These are phyloP conservation scores for Pelagia noctiluca DNA, from an alignment of 30 jellyfish, hydroid and myxozoan species.

Conservation along the genomic window DNA sequence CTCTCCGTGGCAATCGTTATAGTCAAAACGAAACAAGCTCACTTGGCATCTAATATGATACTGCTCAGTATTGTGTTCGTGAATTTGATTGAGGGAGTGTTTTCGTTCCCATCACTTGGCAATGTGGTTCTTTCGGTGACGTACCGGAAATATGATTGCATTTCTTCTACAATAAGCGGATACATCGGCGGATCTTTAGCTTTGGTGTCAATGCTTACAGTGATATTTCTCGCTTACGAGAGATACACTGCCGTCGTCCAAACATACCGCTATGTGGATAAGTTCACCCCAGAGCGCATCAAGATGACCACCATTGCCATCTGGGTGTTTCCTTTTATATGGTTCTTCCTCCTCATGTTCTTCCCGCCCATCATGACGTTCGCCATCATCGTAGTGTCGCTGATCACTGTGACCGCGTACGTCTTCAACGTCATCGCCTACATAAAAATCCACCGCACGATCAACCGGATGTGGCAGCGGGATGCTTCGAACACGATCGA, in stretches of 20 bases:
- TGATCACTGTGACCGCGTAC: constrained; percentile 36
- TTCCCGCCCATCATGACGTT: not conserved
- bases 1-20: constrained; percentile 22
- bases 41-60: constrained; percentile 16
- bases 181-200: constrained; percentile 47
- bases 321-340: constrained; percentile 5
- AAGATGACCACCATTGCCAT: constrained; percentile 3
- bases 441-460: constrained; percentile 24
- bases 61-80: constrained; percentile 14
- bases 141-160: constrained; percentile 10
- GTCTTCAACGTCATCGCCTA: constrained; percentile 55
- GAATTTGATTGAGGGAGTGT: constrained; percentile 35
- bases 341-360: not conserved
- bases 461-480: not conserved
- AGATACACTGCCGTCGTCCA: constrained; percentile 46
- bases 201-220: constrained; percentile 46
- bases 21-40: constrained; percentile 15
- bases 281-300: constrained; percentile 38
- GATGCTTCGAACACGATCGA: constrained; percentile 22
- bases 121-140: constrained; percentile 12
- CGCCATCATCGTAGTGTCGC: constrained; percentile 13
- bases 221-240: constrained; percentile 45
- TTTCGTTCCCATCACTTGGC: constrained; percentile 46
- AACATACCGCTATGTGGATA: constrained; percentile 21
- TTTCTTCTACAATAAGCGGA: not conserved